Conservation (phyloP, 2,888 invertebrate genomes). For the Caenorhabditis uteleia region DNA sequence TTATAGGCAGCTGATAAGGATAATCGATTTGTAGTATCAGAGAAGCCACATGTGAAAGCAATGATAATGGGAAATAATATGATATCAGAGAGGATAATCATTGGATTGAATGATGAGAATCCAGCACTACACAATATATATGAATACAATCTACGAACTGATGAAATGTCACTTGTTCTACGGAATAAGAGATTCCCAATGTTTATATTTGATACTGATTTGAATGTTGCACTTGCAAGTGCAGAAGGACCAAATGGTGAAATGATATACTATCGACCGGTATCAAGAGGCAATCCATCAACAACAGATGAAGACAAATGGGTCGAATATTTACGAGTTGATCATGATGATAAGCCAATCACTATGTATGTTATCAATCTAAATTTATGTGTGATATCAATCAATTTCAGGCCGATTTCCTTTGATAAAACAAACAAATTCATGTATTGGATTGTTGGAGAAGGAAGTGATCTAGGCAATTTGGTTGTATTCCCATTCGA, state of each 20-base stretch:
- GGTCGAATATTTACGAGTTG: conserved; percentile 61
- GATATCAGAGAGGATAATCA: conserved; percentile 48
- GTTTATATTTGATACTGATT: conserved; percentile 60
- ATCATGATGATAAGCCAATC: conserved; percentile 64
- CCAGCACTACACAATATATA: conserved; percentile 67
- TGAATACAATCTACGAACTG: conserved; percentile 59
- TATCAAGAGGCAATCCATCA: conserved; percentile 9
- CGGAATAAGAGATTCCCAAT: conserved; percentile 63
- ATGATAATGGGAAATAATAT: conserved; percentile 63
- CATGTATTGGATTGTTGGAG: conserved; percentile 67
- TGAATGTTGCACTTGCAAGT: conserved; percentile 61
- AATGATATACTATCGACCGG: conserved; percentile 47
- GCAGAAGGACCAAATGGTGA: conserved; percentile 62
- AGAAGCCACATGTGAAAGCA: conserved; percentile 61
- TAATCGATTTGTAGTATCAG: conserved; percentile 46
- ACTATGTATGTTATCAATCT: conserved; percentile 48
- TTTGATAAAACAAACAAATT: conserved; percentile 64
- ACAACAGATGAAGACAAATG: conserved; percentile 59
- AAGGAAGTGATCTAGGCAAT: conserved; percentile 63
- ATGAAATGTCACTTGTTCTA: conserved; percentile 57
- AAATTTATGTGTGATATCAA: background rate
- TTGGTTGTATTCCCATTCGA: conserved; percentile 64
- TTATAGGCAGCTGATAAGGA: conserved; percentile 26
- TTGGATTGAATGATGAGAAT: conserved; percentile 66
- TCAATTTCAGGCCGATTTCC: conserved; percentile 58